phyloP scores from a whole-genome alignment of 2,888 invertebrate species.

The Ischnura elegans region DNA sequence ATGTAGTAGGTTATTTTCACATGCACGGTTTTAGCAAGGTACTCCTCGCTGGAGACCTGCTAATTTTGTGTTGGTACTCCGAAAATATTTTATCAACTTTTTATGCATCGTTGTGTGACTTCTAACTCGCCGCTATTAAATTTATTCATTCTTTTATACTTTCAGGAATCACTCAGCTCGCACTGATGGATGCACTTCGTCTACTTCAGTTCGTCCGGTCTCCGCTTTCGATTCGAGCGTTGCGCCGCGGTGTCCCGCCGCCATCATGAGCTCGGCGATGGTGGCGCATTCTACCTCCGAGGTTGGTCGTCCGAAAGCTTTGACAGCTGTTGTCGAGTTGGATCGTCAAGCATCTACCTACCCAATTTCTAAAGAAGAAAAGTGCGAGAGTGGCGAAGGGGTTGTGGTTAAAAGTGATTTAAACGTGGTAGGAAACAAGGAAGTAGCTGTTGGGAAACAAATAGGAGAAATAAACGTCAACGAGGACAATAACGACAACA shows the following conservation, averaged over 20 bases:
- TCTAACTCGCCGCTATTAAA: background rate
- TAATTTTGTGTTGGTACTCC: no score
- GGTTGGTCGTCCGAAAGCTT: constrained; percentile 50
- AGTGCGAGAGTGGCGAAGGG: constrained; percentile 18
- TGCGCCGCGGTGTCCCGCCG: constrained; percentile 49
- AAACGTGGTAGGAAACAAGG: constrained; percentile 1
- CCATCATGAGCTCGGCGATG: constrained; percentile 72
- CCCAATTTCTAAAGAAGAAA: background rate
- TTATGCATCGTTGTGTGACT: background rate
- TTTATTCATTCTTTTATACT: background rate
- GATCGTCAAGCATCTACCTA: constrained; percentile 14
- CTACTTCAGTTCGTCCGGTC: constrained; percentile 64
- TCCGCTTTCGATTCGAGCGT: constrained; percentile 58
- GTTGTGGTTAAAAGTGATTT: background rate
- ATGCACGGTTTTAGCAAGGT: no score
- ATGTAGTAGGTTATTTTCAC: no score
- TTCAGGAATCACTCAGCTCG: constrained; percentile 64
- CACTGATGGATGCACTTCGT: constrained; percentile 63
- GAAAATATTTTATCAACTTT: no score
- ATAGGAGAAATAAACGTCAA: constrained; percentile 29
- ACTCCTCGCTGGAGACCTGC: no score
- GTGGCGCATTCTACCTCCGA: constrained; percentile 70
- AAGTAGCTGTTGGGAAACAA: background rate
- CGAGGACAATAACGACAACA: constrained; percentile 71
- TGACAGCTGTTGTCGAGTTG: constrained; percentile 65